Base-by-base conservation (phyloP, 2,888 invertebrate genomes). In the Chelonus formosanus region DNA sequence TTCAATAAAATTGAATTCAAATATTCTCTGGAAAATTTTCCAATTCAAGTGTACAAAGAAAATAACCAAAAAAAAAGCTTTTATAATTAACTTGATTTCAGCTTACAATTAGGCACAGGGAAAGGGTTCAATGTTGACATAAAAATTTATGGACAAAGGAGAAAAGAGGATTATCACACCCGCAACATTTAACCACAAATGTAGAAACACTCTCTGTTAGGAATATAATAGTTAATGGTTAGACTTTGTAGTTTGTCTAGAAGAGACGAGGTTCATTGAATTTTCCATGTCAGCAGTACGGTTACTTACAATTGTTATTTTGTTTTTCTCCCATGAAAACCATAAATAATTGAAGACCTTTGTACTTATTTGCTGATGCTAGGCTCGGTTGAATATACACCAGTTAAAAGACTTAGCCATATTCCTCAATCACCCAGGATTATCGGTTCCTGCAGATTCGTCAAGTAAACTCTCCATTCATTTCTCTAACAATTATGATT, bases 401-500 rank as follows among this genome's bases (percentile, higher is more conserved):
- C 70, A 71, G 70, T 63, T 68, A 65, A 57, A 55, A 67, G 70
- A 68, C 60, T 67, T 67, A 68, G 65, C 63, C 65, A 40, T 40
- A 5, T 70, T 55, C 7, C 52, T 60, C 40, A 48, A 67, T 67
- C 63, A 44, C 68, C 67, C 64, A 62, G 71, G 67, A 70, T 68
- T 68, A 69, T 60, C 63, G 63, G 63, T 47, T 56, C 47, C 20
- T 40, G 40, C 40, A 6, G 6, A 40, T 5, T 40, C 1, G 50
- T 58, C 54, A 57, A 67, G 59, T 63, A 65, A 59, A 68, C 60
- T 67, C 77, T 75, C 74, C 74, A 75, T 78, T 70, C 67, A 67
- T 69, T 58, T 65, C 58, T 34, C 73, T 34, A 78, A 78, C 77
- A 76, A 78, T 69, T 76, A 72, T 79, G 78, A 78, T 76, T 74